Conservation (phyloP, 2,113 vertebrate genomes). For the Coturnix japonica region DNA sequence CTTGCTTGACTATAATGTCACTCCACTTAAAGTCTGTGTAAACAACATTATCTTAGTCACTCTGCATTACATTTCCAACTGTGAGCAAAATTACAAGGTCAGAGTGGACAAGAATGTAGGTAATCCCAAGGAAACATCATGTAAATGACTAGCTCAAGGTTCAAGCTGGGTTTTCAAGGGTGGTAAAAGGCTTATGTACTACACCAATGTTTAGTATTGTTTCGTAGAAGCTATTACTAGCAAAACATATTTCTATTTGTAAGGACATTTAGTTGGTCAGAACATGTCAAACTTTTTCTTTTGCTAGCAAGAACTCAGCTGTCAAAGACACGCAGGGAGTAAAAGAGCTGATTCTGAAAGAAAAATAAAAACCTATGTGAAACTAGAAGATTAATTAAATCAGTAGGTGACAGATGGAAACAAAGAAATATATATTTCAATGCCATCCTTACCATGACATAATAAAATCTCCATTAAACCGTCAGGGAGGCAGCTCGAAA, state of each 20-base stretch:
- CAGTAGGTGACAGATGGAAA: conserved; percentile 18
- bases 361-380: background rate
- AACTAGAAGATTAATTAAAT: conserved; percentile 32
- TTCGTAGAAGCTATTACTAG: background rate
- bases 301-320: background rate
- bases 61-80: conserved; percentile 83
- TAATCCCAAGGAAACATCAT: conserved; percentile 80
- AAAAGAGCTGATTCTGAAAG: background rate
- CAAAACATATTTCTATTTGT: background rate
- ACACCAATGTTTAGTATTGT: conserved; percentile 32
- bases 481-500: conserved; percentile 3
- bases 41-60: conserved; percentile 88
- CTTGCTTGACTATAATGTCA: conserved; percentile 88
- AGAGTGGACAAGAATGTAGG: conserved; percentile 80
- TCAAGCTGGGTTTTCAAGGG: conserved; percentile 70
- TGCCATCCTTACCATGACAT: background rate
- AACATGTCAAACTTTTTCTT: background rate
- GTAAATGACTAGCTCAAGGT: conserved; percentile 75
- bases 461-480: conserved; percentile 32
- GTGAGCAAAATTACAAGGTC: conserved; percentile 85
- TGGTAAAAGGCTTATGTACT: conserved; percentile 63
- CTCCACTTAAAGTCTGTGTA: conserved; percentile 89
- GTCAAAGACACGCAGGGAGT: background rate
- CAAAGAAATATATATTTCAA: conserved; percentile 31
- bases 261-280: background rate